These are phyloP conservation scores for Aplochiton taeniatus DNA, from an alignment of 2,797 vertebrate genomes.

Conservation along the genomic window DNA sequence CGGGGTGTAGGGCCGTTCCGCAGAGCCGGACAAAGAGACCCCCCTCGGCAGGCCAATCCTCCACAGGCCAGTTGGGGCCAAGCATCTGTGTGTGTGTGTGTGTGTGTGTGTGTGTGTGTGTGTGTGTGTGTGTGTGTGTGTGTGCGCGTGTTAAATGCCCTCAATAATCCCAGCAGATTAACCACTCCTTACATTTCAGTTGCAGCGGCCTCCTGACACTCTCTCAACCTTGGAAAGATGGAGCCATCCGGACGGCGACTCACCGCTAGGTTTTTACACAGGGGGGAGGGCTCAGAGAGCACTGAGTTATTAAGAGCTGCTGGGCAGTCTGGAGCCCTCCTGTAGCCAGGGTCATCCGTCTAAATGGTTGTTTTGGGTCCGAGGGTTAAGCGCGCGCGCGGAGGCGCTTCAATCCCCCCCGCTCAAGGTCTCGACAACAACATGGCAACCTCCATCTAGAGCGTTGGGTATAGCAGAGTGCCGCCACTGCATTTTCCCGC, in stretches of 20 bases:
- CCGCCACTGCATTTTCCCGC: no score
- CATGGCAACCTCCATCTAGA: no score
- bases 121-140: no score
- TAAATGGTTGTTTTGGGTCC: constrained; percentile 26
- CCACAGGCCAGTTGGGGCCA: no score
- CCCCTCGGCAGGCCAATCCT: no score
- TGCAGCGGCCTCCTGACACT: background rate
- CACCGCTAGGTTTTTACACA: no score
- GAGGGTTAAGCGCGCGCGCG: background rate
- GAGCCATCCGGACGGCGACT: no score
- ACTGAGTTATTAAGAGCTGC: background rate
- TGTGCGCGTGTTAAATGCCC: background rate
- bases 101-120: no score
- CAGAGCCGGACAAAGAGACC: no score
- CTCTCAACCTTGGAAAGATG: background rate
- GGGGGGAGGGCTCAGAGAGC: background rate
- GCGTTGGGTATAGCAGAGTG: no score
- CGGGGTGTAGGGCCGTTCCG: no score
- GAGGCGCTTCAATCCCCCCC: constrained; percentile 12
- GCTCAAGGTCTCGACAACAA: constrained; percentile 18
- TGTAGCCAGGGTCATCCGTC: constrained; percentile 6
- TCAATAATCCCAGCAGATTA: constrained; percentile 19
- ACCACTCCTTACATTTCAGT: background rate
- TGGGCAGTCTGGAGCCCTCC: background rate
- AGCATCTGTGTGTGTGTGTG: no score